These are phyloP conservation scores for Acanthosoma haemorrhoidale DNA, from an alignment of 2,888 invertebrate species.

Conservation along the genomic window DNA sequence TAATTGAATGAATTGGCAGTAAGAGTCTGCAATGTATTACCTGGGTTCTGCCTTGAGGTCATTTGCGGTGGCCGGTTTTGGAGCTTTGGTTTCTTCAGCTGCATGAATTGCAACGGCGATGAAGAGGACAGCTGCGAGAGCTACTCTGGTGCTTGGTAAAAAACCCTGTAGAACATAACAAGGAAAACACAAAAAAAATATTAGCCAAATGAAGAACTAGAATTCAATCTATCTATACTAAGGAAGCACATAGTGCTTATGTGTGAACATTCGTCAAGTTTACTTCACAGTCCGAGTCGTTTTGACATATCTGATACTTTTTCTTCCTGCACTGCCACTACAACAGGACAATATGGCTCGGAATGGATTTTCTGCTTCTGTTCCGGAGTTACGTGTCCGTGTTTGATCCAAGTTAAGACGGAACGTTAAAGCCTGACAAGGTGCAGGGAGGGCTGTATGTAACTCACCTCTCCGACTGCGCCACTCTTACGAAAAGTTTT, in stretches of 20 bases:
- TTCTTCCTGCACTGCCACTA: background rate
- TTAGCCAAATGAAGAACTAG: background rate
- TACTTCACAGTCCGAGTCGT: background rate
- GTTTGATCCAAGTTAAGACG: conserved; percentile 26
- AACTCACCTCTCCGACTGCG: background rate
- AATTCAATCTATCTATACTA: too few relatives aligned
- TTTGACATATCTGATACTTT: conserved; percentile 19
- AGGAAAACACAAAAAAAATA: background rate
- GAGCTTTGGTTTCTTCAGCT: background rate
- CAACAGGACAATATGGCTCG: conserved; percentile 17
- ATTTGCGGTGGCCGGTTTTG: background rate
- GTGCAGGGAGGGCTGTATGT: conserved; percentile 13
- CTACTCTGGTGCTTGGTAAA: background rate
- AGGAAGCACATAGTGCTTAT: too few relatives aligned
- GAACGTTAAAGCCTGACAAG: conserved; percentile 25
- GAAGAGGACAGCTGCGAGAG: background rate
- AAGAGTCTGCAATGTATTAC: too few relatives aligned
- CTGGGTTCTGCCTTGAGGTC: conserved; percentile 16
- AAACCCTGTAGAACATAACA: background rate
- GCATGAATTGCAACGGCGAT: background rate
- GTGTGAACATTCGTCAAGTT: background rate
- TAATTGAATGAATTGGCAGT: too few relatives aligned
- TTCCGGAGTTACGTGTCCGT: conserved; percentile 25
- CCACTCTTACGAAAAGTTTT: background rate
- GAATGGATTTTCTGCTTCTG: conserved; percentile 27